These are phyloP conservation scores for Discoglossus pictus DNA, from an alignment of 2,797 vertebrate genomes.

Conservation along the genomic window DNA sequence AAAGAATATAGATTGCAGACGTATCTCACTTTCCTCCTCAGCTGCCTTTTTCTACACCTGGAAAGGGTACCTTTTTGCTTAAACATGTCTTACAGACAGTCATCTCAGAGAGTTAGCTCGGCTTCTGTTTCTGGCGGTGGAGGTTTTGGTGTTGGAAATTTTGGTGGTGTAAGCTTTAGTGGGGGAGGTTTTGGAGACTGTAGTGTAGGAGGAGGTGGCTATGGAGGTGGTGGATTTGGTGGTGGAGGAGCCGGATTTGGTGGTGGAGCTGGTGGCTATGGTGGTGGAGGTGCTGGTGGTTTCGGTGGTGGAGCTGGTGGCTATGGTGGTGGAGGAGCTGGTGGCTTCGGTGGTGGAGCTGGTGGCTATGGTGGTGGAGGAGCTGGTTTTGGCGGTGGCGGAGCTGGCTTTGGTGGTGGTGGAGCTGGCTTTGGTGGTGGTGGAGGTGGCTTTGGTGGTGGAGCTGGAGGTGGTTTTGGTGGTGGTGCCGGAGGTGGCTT, in stretches of 20 bases:
- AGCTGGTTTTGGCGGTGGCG: background rate
- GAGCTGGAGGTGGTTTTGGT: constrained; percentile 4
- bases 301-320: background rate
- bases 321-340: background rate
- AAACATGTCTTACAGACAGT: constrained; percentile 23
- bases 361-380: background rate
- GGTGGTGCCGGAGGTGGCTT: background rate
- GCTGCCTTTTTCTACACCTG: constrained; percentile 15
- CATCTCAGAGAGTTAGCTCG: background rate
- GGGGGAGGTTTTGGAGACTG: background rate
- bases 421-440: background rate
- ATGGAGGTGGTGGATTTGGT: background rate
- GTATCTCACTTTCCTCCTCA: constrained; percentile 9
- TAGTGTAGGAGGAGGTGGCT: background rate
- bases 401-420: background rate
- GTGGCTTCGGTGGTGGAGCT: background rate
- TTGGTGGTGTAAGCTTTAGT: background rate
- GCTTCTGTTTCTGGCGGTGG: background rate
- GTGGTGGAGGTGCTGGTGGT: background rate
- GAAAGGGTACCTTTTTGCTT: constrained; percentile 26
- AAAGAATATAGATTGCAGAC: constrained; percentile 7
- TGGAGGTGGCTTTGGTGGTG: background rate
- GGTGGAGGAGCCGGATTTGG: background rate
- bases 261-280: background rate
- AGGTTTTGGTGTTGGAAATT: background rate